Percentiles rank a stretch among this genome's conserved stretches.
Evolutionary conservation across 1,140 invertebrate genomes (phyloP).

Genomic region (Bombus polaris): DNA sequence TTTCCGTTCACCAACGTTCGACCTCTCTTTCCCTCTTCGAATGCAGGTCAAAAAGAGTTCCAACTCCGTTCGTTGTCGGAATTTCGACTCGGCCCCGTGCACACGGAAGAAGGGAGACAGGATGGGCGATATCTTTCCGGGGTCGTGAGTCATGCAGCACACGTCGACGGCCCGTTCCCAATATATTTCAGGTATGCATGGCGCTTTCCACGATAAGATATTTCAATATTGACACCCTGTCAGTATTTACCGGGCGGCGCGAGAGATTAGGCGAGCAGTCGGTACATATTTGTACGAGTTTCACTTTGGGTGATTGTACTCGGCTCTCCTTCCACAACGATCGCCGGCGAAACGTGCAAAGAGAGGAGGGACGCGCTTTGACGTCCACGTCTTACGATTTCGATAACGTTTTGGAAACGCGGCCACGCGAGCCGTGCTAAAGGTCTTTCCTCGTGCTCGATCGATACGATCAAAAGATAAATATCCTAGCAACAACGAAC

Average conservation of each 20-base stretch:
- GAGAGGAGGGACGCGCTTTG: conserved; percentile 30
- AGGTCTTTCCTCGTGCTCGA: conserved; percentile 7
- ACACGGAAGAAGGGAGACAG: neutral
- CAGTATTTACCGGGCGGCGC: conserved; percentile 73
- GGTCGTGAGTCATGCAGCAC: conserved; percentile 68
- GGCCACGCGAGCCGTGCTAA: neutral
- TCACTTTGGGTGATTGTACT: conserved; percentile 70
- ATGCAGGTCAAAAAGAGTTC: conserved; percentile 38
- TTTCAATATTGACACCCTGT: conserved; percentile 78
- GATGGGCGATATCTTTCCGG: conserved; percentile 50
- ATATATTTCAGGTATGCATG: conserved; percentile 68
- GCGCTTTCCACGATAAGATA: conserved; percentile 76
- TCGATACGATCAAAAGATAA: neutral
- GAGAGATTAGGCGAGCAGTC: conserved; percentile 72
- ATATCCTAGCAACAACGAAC: neutral
- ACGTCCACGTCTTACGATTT: conserved; percentile 22
- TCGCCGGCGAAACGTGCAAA: conserved; percentile 48
- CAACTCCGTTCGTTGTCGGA: neutral
- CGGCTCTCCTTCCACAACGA: neutral
- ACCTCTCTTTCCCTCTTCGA: neutral
- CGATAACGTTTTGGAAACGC: conserved; percentile 34
- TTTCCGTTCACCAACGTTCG: neutral
- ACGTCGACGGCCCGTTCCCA: conserved; percentile 60
- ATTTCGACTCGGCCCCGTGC: neutral
- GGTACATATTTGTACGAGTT: conserved; percentile 76